Conservation (phyloP, 2,888 invertebrate genomes). For the Corythucha ciliata region DNA sequence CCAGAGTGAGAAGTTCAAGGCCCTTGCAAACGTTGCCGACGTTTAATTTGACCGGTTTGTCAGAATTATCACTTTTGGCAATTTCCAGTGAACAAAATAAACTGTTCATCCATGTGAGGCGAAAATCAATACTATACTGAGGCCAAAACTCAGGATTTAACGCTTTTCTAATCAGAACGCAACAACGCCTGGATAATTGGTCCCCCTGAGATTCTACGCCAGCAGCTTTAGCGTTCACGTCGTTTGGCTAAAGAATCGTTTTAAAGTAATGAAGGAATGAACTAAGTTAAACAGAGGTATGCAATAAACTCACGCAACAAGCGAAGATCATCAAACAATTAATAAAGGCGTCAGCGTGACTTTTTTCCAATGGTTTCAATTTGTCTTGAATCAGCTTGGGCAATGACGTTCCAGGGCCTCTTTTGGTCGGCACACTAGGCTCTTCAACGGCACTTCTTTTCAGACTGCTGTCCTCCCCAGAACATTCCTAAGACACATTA, state of each 20-base stretch:
- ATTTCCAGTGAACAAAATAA: slow-evolving; percentile 53
- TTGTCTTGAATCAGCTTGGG: slow-evolving; percentile 55
- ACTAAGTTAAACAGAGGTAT: background rate
- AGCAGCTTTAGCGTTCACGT: slow-evolving; percentile 45
- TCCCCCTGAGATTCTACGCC: slow-evolving; percentile 58
- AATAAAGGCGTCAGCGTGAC: slow-evolving; percentile 82
- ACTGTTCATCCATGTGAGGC: slow-evolving; percentile 85
- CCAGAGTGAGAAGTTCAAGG: slow-evolving; percentile 78
- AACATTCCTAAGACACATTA: too few species aligned
- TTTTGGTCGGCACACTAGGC: slow-evolving; percentile 8
- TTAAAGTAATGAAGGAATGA: slow-evolving; percentile 15
- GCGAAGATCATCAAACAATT: slow-evolving; percentile 84
- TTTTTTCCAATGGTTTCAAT: slow-evolving; percentile 74
- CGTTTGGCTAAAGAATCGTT: slow-evolving; percentile 50
- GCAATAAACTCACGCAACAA: slow-evolving; percentile 55
- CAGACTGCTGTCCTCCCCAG: background rate
- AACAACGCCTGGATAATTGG: slow-evolving; percentile 71
- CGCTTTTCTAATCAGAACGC: slow-evolving; percentile 76
- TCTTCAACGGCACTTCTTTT: slow-evolving; percentile 10
- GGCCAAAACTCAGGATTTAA: slow-evolving; percentile 92
- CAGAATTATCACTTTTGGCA: too few species aligned
- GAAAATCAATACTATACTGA: slow-evolving; percentile 75
- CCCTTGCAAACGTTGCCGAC: slow-evolving; percentile 87
- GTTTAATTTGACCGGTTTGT: too few species aligned
- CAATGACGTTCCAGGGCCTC: slow-evolving; percentile 15